phyloP scores from a whole-genome alignment of 2,888 invertebrate genomes.

The Trissolcus brochymenae region DNA sequence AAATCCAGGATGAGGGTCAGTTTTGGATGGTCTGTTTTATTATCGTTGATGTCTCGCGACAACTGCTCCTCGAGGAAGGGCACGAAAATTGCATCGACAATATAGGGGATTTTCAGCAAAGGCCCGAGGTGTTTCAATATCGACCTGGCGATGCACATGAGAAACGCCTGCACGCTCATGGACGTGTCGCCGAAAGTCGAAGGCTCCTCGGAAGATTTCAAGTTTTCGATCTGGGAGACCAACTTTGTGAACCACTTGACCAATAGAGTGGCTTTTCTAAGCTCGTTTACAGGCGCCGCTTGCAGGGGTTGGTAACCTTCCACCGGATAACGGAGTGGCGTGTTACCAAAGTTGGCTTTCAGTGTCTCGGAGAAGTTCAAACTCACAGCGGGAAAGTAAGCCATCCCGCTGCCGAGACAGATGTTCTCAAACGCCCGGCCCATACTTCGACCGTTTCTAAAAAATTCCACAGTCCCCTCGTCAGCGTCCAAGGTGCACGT shows the following conservation, averaged over 20 bases:
- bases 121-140: constrained; percentile 81
- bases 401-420: constrained; percentile 83
- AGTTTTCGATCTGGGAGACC: constrained; percentile 63
- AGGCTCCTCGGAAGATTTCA: constrained; percentile 38
- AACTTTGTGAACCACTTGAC: constrained; percentile 77
- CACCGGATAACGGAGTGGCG: constrained; percentile 83
- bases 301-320: constrained; percentile 83
- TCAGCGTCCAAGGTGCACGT: constrained; percentile 84
- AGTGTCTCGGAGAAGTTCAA: constrained; percentile 86
- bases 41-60: constrained; percentile 38
- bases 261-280: constrained; percentile 75
- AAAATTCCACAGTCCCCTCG: constrained; percentile 82
- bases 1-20: constrained; percentile 78
- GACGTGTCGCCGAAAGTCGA: constrained; percentile 55
- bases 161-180: constrained; percentile 67
- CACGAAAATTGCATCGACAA: constrained; percentile 84
- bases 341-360: constrained; percentile 87
- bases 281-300: constrained; percentile 67
- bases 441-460: constrained; percentile 86
- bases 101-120: constrained; percentile 80
- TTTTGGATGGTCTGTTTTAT: constrained; percentile 54
- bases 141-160: constrained; percentile 69
- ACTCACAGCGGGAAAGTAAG: constrained; percentile 89
- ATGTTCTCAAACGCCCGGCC: constrained; percentile 86
- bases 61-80: constrained; percentile 76